These are phyloP conservation scores for Elymnias hypermnestra DNA, from an alignment of 1,140 invertebrate genomes.

Conservation along the genomic window DNA sequence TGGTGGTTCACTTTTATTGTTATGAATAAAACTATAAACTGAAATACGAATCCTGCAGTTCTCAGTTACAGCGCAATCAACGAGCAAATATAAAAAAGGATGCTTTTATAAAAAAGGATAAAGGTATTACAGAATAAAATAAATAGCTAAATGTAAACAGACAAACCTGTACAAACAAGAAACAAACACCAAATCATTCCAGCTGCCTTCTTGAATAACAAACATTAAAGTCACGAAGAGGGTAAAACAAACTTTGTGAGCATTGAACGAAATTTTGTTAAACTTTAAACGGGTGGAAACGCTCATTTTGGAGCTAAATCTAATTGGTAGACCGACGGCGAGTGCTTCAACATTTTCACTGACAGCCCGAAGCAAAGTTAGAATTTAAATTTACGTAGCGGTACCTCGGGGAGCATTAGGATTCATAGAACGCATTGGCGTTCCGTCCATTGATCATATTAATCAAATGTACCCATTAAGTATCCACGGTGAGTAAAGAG, in stretches of 20 bases:
- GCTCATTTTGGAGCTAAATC: slow-evolving; percentile 65
- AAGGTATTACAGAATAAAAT: not conserved
- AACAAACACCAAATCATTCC: slow-evolving; percentile 60
- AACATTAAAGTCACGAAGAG: slow-evolving; percentile 40
- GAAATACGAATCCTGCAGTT: too few relatives aligned
- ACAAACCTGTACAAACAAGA: slow-evolving; percentile 54
- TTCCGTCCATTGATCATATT: slow-evolving; percentile 52
- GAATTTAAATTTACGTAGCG: slow-evolving; percentile 72
- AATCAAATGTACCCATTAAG: slow-evolving; percentile 35
- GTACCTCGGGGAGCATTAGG: slow-evolving; percentile 49
- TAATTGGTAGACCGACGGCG: slow-evolving; percentile 51
- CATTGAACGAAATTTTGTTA: slow-evolving; percentile 47
- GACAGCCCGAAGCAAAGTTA: slow-evolving; percentile 41
- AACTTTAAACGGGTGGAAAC: slow-evolving; percentile 51
- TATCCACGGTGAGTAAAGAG: slow-evolving; percentile 1
- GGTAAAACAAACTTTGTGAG: slow-evolving; percentile 39
- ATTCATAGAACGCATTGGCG: slow-evolving; percentile 46
- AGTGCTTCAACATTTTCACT: slow-evolving; percentile 69
- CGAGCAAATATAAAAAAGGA: too few relatives aligned
- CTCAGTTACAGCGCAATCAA: too few relatives aligned
- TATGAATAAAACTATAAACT: too few relatives aligned
- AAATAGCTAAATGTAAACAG: slow-evolving; percentile 3
- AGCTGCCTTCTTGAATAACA: slow-evolving; percentile 36
- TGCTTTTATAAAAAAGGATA: too few relatives aligned
- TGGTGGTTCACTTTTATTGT: too few relatives aligned